These are phyloP conservation scores for Drosophila nigrodunni DNA, from an alignment of 1,140 invertebrate species.

Conservation along the genomic window DNA sequence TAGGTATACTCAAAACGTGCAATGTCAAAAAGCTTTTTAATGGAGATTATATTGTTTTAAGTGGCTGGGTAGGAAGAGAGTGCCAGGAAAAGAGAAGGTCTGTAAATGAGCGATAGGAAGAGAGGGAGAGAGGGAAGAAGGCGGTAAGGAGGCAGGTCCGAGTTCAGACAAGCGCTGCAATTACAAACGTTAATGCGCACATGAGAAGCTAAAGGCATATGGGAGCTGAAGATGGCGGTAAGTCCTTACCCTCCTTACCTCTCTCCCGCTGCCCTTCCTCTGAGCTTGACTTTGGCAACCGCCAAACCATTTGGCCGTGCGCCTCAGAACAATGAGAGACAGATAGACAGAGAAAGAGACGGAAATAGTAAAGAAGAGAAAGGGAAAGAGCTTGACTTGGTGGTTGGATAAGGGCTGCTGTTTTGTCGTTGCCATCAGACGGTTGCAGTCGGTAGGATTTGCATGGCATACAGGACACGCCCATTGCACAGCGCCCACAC, in stretches of 20 bases:
- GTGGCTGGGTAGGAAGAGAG: slow-evolving; percentile 51
- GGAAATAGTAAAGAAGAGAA: too few relatives aligned
- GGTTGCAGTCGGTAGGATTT: slow-evolving; percentile 11
- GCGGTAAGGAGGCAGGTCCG: slow-evolving; percentile 6
- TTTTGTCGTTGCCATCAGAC: background rate
- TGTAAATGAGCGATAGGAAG: background rate
- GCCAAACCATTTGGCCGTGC: slow-evolving; percentile 68
- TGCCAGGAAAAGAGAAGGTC: background rate
- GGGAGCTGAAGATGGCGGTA: background rate
- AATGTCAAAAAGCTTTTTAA: slow-evolving; percentile 83
- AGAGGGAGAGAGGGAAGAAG: background rate
- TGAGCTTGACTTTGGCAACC: slow-evolving; percentile 75
- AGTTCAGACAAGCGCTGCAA: slow-evolving; percentile 73
- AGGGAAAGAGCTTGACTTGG: background rate
- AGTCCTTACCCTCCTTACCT: background rate
- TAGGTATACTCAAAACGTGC: slow-evolving; percentile 38
- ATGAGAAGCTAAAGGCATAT: background rate
- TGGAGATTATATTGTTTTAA: slow-evolving; percentile 83
- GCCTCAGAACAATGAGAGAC: slow-evolving; percentile 52
- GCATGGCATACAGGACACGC: slow-evolving; percentile 1
- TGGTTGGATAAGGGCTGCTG: background rate
- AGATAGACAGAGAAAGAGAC: too few relatives aligned
- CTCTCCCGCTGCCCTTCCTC: background rate
- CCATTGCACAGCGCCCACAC: background rate
- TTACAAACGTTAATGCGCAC: slow-evolving; percentile 79